A percentile compares a stretch with the other conserved stretches of the same genome.
Conservation (phyloP, 2,888 invertebrate species). For the Eupithecia pulchellata region DNA sequence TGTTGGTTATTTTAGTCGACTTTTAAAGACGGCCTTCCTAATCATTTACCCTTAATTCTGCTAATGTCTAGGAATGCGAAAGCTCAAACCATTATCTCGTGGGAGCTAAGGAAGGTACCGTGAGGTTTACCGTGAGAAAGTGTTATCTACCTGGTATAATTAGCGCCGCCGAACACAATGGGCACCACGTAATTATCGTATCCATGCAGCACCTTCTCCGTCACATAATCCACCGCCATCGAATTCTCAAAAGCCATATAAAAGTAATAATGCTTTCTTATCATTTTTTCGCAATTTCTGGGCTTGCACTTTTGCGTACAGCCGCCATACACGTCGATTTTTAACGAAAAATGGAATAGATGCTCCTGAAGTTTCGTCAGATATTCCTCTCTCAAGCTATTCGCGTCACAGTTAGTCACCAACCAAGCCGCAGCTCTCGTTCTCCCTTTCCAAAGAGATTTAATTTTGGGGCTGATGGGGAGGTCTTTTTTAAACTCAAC, state of each 20-base stretch:
- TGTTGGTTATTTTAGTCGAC: too few species aligned
- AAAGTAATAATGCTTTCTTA: slow-evolving; percentile 64
- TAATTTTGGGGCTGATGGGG: slow-evolving; percentile 47
- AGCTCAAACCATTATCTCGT: not conserved
- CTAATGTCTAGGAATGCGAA: not conserved
- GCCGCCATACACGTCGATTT: slow-evolving; percentile 61
- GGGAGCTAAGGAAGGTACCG: not conserved
- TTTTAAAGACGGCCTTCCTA: not conserved
- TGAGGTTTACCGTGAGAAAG: slow-evolving; percentile 38
- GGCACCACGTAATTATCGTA: slow-evolving; percentile 87
- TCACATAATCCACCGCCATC: slow-evolving; percentile 64
- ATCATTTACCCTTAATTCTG: not conserved
- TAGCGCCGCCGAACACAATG: slow-evolving; percentile 87
- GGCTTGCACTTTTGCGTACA: slow-evolving; percentile 55
- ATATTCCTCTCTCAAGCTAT: slow-evolving; percentile 57
- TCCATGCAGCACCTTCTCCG: slow-evolving; percentile 68
- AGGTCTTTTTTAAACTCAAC: slow-evolving; percentile 26
- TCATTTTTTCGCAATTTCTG: slow-evolving; percentile 52
- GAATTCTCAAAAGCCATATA: slow-evolving; percentile 72
- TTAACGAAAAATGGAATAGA: slow-evolving; percentile 58
- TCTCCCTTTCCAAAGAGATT: slow-evolving; percentile 54
- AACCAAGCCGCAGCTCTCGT: slow-evolving; percentile 65
- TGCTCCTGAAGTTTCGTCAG: slow-evolving; percentile 59
- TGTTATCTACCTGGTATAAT: slow-evolving; percentile 78
- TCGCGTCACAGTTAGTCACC: slow-evolving; percentile 57